Evolutionary conservation across 2,113 vertebrate species (phyloP).

Genomic region (Chascanopsetta lugubris): DNA sequence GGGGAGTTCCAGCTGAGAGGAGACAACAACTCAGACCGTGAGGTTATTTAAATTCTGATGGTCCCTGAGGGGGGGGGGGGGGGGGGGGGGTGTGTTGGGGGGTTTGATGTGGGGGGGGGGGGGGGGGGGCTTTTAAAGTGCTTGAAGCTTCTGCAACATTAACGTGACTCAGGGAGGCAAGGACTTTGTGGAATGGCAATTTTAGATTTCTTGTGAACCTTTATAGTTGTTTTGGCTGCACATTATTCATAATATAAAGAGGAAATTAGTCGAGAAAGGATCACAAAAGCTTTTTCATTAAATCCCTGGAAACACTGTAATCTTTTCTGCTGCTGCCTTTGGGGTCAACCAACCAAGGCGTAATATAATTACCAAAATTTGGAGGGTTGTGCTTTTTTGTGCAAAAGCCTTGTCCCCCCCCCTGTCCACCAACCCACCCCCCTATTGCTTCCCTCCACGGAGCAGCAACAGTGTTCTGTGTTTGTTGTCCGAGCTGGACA

Average conservation of each 20-base stretch:
- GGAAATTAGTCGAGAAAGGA: constrained; percentile 20
- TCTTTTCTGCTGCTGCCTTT: not conserved
- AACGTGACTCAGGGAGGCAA: not conserved
- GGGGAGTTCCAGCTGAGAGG: constrained; percentile 24
- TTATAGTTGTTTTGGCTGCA: not conserved
- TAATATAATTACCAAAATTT: constrained; percentile 24
- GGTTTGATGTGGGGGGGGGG: no score
- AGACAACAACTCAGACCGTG: constrained; percentile 34
- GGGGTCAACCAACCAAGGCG: constrained; percentile 20
- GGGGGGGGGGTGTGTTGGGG: no score
- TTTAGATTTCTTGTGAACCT: not conserved
- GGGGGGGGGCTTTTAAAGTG: no score
- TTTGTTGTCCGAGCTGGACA: constrained; percentile 39
- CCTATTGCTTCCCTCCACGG: constrained; percentile 4
- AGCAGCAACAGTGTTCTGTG: constrained; percentile 17
- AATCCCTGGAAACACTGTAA: not conserved
- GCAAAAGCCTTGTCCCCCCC: not conserved
- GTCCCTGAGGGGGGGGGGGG: constrained; percentile 15
- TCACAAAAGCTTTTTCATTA: not conserved
- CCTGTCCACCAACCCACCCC: constrained; percentile 6
- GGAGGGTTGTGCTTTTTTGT: not conserved
- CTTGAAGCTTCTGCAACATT: not conserved
- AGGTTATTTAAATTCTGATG: constrained; percentile 46
- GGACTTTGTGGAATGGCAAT: not conserved
- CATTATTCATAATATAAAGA: not conserved